phyloP scores from a whole-genome alignment of 2,113 vertebrate genomes.

The Eublepharis macularius region DNA sequence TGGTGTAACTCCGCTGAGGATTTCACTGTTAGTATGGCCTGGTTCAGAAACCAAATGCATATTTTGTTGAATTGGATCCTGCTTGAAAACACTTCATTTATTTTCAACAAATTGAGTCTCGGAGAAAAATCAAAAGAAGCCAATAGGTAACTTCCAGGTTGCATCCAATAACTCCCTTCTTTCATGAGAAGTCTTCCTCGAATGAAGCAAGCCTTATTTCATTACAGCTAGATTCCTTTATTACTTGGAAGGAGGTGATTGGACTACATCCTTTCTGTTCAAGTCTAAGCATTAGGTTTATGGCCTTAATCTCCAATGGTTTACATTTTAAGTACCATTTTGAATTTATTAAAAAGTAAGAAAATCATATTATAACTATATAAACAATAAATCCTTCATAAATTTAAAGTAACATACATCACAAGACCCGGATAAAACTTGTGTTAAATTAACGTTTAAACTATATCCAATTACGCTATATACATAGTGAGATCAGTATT shows the following conservation, averaged over 20 bases:
- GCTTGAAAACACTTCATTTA: slow-evolving; percentile 30
- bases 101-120: slow-evolving; percentile 19
- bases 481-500: neutral
- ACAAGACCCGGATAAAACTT: neutral
- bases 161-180: neutral
- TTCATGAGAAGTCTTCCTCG: neutral
- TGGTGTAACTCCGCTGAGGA: too few relatives aligned
- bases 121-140: slow-evolving; percentile 9
- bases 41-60: slow-evolving; percentile 44
- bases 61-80: slow-evolving; percentile 49
- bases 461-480: neutral
- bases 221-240: too few relatives aligned
- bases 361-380: neutral
- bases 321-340: neutral
- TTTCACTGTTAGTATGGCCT: slow-evolving; percentile 43
- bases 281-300: neutral
- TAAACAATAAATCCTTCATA: neutral
- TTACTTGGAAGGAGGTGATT: too few relatives aligned
- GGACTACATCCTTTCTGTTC: too few relatives aligned
- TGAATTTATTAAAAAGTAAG: neutral
- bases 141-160: neutral
- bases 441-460: neutral
- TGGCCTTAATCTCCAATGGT: slow-evolving; percentile 17
- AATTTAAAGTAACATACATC: neutral
- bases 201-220: too few relatives aligned